Conservation (phyloP, 2,113 vertebrate genomes). For the Osmerus eperlanus region DNA sequence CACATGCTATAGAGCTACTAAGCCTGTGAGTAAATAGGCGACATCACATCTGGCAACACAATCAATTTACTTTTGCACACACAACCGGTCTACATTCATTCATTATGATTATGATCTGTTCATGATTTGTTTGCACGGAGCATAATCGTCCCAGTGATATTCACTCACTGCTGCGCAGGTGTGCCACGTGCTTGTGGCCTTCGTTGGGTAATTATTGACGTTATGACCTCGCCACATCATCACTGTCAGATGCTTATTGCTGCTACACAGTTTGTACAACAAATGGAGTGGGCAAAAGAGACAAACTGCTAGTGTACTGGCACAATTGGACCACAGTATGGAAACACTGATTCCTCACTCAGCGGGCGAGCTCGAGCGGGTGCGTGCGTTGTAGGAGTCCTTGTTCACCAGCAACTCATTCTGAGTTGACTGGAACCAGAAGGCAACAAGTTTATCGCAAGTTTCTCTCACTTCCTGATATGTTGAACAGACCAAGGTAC, state of each 20-base stretch:
- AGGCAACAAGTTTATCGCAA: not conserved
- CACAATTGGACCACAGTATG: slow-evolving; percentile 42
- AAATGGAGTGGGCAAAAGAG: slow-evolving; percentile 11
- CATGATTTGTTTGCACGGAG: too few relatives aligned
- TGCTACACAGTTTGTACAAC: slow-evolving; percentile 5
- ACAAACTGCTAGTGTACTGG: slow-evolving; percentile 4
- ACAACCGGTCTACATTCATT: too few relatives aligned
- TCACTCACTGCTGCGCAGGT: too few relatives aligned
- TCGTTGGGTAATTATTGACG: too few relatives aligned
- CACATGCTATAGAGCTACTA: too few relatives aligned
- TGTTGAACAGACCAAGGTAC: slow-evolving; percentile 9
- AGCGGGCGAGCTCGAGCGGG: slow-evolving; percentile 11
- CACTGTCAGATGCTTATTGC: slow-evolving; percentile 1
- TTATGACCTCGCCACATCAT: not conserved
- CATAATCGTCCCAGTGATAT: too few relatives aligned
- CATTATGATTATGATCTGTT: too few relatives aligned
- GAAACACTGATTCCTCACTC: slow-evolving; percentile 52
- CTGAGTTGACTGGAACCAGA: too few relatives aligned
- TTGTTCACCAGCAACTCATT: not conserved
- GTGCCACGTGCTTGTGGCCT: too few relatives aligned
- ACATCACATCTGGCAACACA: too few relatives aligned
- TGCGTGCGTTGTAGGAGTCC: slow-evolving; percentile 6
- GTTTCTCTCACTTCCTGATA: not conserved
- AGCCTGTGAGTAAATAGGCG: too few relatives aligned
- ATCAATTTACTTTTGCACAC: too few relatives aligned